Evolutionary conservation across 2,888 invertebrate species (phyloP).

Genomic region (Lysandra bellargus): DNA sequence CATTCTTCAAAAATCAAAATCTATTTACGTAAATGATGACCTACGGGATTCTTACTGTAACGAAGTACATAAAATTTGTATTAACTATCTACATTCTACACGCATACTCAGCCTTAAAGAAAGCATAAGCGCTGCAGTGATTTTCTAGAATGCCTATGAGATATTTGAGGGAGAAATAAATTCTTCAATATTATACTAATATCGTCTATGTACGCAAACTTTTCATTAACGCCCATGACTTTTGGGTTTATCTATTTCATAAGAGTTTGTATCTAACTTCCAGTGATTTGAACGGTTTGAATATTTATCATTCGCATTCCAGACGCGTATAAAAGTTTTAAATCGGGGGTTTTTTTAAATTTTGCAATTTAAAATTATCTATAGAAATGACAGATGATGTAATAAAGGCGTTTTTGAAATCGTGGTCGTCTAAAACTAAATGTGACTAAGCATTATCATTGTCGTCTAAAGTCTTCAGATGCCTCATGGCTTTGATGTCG

Average conservation of each 20-base stretch:
- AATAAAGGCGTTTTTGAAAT: background rate
- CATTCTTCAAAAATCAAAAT: background rate
- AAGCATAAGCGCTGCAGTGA: too few relatives aligned
- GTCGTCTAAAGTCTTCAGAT: constrained; percentile 64
- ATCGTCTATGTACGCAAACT: background rate
- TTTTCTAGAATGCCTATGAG: too few relatives aligned
- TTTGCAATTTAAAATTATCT: background rate
- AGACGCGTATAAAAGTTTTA: background rate
- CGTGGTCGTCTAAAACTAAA: background rate
- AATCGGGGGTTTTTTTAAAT: background rate
- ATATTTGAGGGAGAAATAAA: background rate
- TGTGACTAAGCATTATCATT: constrained; percentile 56
- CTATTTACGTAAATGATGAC: background rate
- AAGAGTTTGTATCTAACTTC: too few relatives aligned
- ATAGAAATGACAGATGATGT: background rate
- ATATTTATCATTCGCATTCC: too few relatives aligned
- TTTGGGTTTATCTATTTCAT: too few relatives aligned
- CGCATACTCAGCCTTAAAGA: background rate
- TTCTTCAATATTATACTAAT: background rate
- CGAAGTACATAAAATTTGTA: background rate
- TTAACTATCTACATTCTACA: background rate
- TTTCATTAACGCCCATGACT: too few relatives aligned
- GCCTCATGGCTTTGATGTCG: constrained; percentile 68
- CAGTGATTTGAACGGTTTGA: too few relatives aligned
- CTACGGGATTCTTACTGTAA: background rate